These are phyloP conservation scores for Drosophila histrio DNA, from an alignment of 2,888 invertebrate genomes.

Conservation along the genomic window DNA sequence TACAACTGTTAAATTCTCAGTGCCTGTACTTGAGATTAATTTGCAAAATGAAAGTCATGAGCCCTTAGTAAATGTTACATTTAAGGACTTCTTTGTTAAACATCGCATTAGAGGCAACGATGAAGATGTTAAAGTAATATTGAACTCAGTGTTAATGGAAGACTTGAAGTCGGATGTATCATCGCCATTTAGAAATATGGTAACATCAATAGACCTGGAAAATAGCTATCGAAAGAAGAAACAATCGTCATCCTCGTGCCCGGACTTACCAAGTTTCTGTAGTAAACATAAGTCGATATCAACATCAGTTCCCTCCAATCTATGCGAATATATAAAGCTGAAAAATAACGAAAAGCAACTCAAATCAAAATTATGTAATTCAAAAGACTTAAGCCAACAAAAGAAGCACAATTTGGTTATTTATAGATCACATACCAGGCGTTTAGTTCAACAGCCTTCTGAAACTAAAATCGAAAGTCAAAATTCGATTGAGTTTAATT, in stretches of 20 bases:
- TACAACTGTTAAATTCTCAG: constrained; percentile 87
- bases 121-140: constrained; percentile 90
- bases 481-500: constrained; percentile 92
- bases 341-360: constrained; percentile 64
- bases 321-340: constrained; percentile 86
- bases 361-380: constrained; percentile 24
- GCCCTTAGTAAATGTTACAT: constrained; percentile 93
- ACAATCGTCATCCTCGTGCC: constrained; percentile 73
- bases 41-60: constrained; percentile 90
- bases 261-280: constrained; percentile 67
- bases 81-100: constrained; percentile 91
- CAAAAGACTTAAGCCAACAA: constrained; percentile 61
- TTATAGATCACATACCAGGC: constrained; percentile 86
- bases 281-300: constrained; percentile 68
- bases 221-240: constrained; percentile 51
- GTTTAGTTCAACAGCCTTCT: constrained; percentile 85
- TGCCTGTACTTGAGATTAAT: constrained; percentile 90
- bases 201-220: constrained; percentile 85
- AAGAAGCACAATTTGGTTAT: constrained; percentile 89
- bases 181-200: constrained; percentile 93
- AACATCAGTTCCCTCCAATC: constrained; percentile 87
- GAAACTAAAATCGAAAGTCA: constrained; percentile 74
- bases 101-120: constrained; percentile 89
- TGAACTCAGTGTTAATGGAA: constrained; percentile 95
- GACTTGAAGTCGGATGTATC: constrained; percentile 92